Conservation (phyloP, 2,888 invertebrate species). For the Pterostichus madidus region DNA sequence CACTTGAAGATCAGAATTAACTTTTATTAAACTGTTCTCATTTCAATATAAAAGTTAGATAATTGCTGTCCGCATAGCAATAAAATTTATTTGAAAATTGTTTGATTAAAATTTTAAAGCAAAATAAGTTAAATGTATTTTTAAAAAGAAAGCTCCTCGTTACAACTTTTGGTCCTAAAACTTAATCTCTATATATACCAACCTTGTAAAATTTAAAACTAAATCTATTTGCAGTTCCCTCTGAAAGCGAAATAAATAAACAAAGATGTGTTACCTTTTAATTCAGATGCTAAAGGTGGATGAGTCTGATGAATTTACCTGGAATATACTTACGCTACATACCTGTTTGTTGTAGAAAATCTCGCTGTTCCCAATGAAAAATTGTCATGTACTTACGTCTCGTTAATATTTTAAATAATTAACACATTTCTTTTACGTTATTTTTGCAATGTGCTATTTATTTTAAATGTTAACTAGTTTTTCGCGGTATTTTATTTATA, state of each 20-base stretch:
- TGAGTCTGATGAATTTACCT: slow-evolving; percentile 50
- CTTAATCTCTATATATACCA: neutral
- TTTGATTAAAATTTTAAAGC: no score
- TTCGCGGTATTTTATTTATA: neutral
- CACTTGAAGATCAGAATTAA: neutral
- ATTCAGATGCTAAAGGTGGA: slow-evolving; percentile 28
- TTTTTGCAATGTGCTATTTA: slow-evolving; percentile 9
- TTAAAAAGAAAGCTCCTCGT: no score
- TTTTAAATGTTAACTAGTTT: slow-evolving; percentile 46
- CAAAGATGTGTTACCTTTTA: slow-evolving; percentile 52
- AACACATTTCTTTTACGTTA: neutral
- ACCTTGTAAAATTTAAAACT: slow-evolving; percentile 37
- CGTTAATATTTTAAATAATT: slow-evolving; percentile 50
- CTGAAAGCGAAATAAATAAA: slow-evolving; percentile 37
- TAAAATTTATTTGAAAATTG: no score
- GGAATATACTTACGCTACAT: slow-evolving; percentile 66
- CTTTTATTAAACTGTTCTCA: no score
- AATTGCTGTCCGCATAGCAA: no score
- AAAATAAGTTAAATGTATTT: no score
- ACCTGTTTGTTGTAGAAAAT: slow-evolving; percentile 55
- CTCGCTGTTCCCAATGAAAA: slow-evolving; percentile 56
- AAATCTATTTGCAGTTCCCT: slow-evolving; percentile 30
- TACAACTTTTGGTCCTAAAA: no score
- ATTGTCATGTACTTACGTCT: slow-evolving; percentile 60
- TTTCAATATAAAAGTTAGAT: no score